Base-by-base conservation (phyloP, 2,113 vertebrate genomes). In the Brachyhypopomus gauderio region DNA sequence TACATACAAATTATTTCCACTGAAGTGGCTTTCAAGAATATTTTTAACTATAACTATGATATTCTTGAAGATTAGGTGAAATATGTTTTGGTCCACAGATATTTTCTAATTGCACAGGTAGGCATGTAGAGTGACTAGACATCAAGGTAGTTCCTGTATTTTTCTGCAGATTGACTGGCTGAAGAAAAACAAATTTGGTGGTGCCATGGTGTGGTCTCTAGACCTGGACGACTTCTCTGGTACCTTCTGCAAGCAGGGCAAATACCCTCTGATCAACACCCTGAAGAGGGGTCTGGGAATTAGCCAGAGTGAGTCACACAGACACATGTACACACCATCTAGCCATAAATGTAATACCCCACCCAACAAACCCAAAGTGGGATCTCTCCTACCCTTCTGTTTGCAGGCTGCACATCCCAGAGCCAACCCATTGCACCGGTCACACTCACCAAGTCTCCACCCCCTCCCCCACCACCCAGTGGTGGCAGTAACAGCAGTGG, bases 141-240 rank as follows among this genome's bases (percentile, higher is more conserved):
- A 48, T 9, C 45, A 48, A 9, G 1, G 14, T 63, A 19, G 27
- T 59, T 41, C 36, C n/a, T 55, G 55, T 3, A 78, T 27, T 62
- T 16, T 4, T 23, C 27, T 72, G 80, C 60, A 90, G 87, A 79
- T 86, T 56, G 55, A 88, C 48, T 95, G 94, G 92, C 87, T 96
- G 85, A 95, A 82, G 76, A 84, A 85, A 78, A 93, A 86, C 78
- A 88, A 91, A 5, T 94, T 94, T 83, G 94, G 90, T 0, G 95
- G 95, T 0, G 92, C 94, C 77, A 92, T 94, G 92, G 93, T 96
- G 4, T 96, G 95, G 95, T 12, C 91, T 5, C 4, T 95, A 64
- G 93, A 94, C 77, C 30, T 95, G 93, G 94, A 97, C 38, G 95
- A 95, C 74, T 95, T 94, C 87, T 78, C 76, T 8, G 94, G 93